phyloP scores from a whole-genome alignment of 2,797 vertebrate genomes.

The Tenualosa thibaudeaui region DNA sequence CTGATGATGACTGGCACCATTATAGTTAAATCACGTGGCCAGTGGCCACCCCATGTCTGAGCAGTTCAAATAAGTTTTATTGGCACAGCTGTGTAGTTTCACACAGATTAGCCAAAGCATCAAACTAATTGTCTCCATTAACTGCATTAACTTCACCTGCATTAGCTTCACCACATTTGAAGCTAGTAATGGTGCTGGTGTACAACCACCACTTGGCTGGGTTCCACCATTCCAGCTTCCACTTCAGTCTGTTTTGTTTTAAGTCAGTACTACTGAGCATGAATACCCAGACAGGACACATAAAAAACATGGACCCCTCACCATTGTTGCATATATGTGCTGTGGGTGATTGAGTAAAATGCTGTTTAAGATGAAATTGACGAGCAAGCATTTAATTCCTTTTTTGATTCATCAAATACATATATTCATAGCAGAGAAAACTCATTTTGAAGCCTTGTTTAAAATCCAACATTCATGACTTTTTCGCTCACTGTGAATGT shows the following conservation, averaged over 20 bases:
- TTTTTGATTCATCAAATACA: neutral
- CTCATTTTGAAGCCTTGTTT: neutral
- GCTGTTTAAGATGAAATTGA: neutral
- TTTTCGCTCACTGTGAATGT: neutral
- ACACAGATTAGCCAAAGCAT: neutral
- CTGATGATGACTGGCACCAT: neutral
- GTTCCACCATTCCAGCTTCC: neutral
- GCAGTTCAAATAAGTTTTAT: neutral
- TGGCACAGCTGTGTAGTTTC: neutral
- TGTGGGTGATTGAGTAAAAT: neutral
- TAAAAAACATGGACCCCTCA: neutral
- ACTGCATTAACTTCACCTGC: neutral
- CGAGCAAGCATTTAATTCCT: neutral
- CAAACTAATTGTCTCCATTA: neutral
- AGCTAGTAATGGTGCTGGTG: neutral
- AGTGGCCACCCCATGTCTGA: neutral
- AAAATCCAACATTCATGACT: neutral
- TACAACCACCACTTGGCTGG: neutral
- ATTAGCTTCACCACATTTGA: neutral
- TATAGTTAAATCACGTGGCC: neutral
- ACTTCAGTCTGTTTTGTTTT: neutral
- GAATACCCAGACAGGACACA: neutral
- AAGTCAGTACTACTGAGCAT: neutral
- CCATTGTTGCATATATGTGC: neutral
- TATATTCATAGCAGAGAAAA: neutral